phyloP scores from a whole-genome alignment of 2,113 vertebrate species.

The Hystrix brachyura region DNA sequence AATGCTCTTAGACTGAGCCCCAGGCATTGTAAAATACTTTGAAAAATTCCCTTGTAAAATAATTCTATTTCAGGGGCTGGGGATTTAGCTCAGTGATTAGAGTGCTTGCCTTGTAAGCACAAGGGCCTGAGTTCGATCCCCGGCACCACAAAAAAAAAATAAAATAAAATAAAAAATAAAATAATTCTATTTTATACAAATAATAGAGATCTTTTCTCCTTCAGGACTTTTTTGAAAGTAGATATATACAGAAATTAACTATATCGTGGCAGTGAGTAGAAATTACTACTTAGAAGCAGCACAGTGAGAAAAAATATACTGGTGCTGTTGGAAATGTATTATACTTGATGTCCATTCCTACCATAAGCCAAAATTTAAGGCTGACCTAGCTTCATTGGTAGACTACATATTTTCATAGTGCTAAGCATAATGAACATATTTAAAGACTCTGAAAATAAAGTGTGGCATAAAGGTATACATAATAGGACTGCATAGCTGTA shows the following conservation, averaged over 20 bases:
- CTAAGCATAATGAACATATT: not conserved
- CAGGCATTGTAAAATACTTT: not conserved
- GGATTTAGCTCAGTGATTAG: too few relatives aligned
- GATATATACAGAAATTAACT: not conserved
- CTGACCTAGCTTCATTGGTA: not conserved
- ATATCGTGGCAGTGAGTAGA: not conserved
- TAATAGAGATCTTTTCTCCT: not conserved
- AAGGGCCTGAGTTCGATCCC: too few relatives aligned
- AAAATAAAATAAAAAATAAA: not conserved
- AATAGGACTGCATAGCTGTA: not conserved
- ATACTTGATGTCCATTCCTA: not conserved
- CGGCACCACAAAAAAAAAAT: too few relatives aligned
- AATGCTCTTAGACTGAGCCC: not conserved
- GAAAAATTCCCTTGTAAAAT: not conserved
- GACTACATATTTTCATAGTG: not conserved
- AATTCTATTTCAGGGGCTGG: not conserved
- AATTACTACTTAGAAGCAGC: not conserved
- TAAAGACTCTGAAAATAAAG: not conserved
- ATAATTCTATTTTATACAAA: not conserved
- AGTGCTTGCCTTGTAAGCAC: too few relatives aligned
- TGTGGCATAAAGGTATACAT: not conserved
- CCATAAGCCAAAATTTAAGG: not conserved
- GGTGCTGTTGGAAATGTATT: not conserved
- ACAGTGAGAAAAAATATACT: not conserved
- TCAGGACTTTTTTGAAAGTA: not conserved